Evolutionary conservation across 2,797 vertebrate genomes (phyloP), one percentile per base, ranked within the genome.

Genomic region (Harpagifer antarcticus): DNA sequence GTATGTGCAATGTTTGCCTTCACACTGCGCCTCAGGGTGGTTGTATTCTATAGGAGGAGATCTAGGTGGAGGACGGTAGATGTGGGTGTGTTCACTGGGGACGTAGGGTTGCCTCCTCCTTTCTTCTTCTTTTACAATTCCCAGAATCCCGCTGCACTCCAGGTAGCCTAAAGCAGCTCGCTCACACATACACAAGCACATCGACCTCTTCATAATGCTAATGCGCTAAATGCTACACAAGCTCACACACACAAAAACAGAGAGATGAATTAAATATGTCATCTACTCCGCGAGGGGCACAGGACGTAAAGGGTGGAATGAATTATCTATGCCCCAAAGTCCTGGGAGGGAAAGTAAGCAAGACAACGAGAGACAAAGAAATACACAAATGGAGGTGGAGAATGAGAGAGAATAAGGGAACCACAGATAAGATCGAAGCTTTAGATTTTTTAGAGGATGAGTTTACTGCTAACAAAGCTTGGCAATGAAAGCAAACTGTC

Each of bases 201-300:
- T 4, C 57, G 5, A 53, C 16, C 44, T 7, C 60, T 65, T 70
- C 66, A 47, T 71, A 62, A 81, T 65, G 50, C 47, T 33, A 40
- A 78, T 55, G 62, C 68, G 54, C 31, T 49, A 59, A 40, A 61
- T 68, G 66, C 49, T 62, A 45, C 48, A 72, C 40, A 43, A 75
- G 49, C 50, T 63, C 70, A 72, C 44, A 55, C 12, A 79, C 59
- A 77, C 68, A 79, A 61, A 69, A 27, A 50, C 31, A 11, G 12
- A 37, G 16, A 11, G 12, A 79, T 81, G 19, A 79, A 87, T 86
- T 72, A 82, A 83, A 78, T 50, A 86, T 84, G 76, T 17, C 48
- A 47, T 68, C 33, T 20, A 17, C 44, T 68, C 48, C 37, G 57
- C 54, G 37, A 63, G 47, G 72, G 75, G 58, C 50, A 58, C 33